Base-by-base conservation (phyloP, 2,113 vertebrate genomes). In the Nothobranchius furzeri region DNA sequence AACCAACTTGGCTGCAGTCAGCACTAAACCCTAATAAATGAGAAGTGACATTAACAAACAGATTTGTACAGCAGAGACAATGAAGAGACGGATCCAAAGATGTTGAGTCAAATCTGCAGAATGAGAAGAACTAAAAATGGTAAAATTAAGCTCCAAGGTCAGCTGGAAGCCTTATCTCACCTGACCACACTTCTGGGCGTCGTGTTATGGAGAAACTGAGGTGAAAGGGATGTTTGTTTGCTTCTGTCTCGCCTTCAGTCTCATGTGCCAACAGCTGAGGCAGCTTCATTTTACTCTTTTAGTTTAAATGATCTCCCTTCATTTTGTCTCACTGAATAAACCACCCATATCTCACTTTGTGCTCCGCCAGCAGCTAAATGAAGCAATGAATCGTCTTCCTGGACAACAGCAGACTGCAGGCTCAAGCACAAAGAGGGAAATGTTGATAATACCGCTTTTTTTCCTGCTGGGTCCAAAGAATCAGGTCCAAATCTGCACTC, bases 261-360 rank as follows among this genome's bases (percentile, higher is more conserved):
- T 59, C 42, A 25, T 46, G 9, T 56, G 42, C 65, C 48, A 48
- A 58, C 3, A 60, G 71, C 68, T 40, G 17, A 61, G 54, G 60
- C 45, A 46, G 81, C 71, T 70, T 60, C 68, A 55, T 36, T 60
- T 65, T 66, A 84, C 64, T 67, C 56, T 60, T 57, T 57, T 61
- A 1, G 9, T 58, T 61, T 47, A 80, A 84, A 35, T 64, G n/a
- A 79, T 60, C 64, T 72, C 4, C 25, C 71, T 78, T 66, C 57
- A 65, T 57, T 56, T 3, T 17, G 45, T 7, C 43, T 60, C 55
- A 14, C 49, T 20, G 61, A 73, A 76, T 43, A 72, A 66, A 75
- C 48, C 2, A 3, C 17, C 42, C 20, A 7, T 5, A 11, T 64
- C 70, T 71, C 56, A 30, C 53, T 56, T 17, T 13, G 64, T 61